Conservation (phyloP, 1,140 invertebrate species). For the Ceratina calcarata region DNA sequence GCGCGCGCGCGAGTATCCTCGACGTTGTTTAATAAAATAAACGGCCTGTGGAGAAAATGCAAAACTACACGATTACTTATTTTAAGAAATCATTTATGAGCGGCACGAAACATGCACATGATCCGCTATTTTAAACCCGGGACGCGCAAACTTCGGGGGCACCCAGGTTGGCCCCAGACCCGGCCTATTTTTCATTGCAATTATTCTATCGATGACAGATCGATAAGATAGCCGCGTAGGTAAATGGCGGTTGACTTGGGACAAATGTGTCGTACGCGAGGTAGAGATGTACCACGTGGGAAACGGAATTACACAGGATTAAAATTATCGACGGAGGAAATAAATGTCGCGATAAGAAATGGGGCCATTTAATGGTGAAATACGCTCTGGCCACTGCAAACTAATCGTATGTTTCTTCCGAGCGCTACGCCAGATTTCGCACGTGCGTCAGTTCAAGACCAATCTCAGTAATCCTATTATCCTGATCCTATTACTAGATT, state of each 20-base stretch:
- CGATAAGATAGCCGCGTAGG: too few relatives aligned
- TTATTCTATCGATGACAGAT: too few relatives aligned
- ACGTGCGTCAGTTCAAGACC: constrained; percentile 15
- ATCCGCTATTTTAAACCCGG: constrained; percentile 29
- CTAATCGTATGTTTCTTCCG: not conserved
- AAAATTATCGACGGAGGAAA: constrained; percentile 20
- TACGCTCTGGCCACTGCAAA: too few relatives aligned
- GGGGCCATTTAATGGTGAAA: too few relatives aligned
- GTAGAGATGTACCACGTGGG: too few relatives aligned
- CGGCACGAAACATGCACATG: not conserved
- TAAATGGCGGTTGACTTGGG: too few relatives aligned
- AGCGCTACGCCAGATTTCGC: not conserved
- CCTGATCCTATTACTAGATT: constrained; percentile 34
- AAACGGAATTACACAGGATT: not conserved
- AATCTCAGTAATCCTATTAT: constrained; percentile 38
- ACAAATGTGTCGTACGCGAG: too few relatives aligned
- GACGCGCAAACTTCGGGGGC: not conserved
- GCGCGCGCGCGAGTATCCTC: too few relatives aligned
- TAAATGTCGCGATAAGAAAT: not conserved
- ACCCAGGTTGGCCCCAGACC: not conserved
- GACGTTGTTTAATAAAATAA: not conserved
- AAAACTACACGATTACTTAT: constrained; percentile 29
- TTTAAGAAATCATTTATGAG: constrained; percentile 29
- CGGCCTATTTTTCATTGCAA: not conserved
- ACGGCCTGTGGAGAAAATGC: not conserved